phyloP scores from a whole-genome alignment of 2,113 vertebrate genomes.

The Aphelocoma coerulescens region DNA sequence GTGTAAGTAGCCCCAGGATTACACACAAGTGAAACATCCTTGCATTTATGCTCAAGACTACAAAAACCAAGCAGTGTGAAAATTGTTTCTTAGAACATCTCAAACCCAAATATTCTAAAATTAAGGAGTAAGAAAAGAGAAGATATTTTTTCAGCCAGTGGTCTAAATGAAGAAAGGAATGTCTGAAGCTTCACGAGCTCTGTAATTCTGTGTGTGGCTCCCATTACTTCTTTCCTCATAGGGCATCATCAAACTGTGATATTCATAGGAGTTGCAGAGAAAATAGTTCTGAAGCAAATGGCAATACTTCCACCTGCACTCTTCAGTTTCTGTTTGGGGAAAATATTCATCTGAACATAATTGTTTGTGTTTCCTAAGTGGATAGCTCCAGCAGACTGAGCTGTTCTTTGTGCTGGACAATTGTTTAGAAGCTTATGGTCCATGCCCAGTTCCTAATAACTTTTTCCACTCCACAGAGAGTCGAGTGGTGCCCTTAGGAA shows the following conservation, averaged over 20 bases:
- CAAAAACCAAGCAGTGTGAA: neutral
- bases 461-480: neutral
- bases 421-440: slow-evolving; percentile 10
- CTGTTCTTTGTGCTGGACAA: neutral
- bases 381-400: neutral
- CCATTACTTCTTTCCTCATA: neutral
- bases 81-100: neutral
- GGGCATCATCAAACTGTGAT: neutral
- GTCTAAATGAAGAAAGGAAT: neutral
- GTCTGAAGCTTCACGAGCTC: neutral
- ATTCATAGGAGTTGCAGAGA: neutral
- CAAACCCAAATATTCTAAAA: neutral
- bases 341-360: neutral
- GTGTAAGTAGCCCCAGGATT: neutral
- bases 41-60: neutral
- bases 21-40: neutral
- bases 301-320: neutral
- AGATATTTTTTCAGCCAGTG: neutral
- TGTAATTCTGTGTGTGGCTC: neutral
- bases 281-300: neutral
- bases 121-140: neutral
- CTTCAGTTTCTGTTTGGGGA: neutral
- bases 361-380: neutral
- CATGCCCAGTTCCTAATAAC: slow-evolving; percentile 5
- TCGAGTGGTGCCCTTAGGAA: neutral